phyloP scores from a whole-genome alignment of 2,113 vertebrate species.

The Cyanoramphus novaezelandiae region DNA sequence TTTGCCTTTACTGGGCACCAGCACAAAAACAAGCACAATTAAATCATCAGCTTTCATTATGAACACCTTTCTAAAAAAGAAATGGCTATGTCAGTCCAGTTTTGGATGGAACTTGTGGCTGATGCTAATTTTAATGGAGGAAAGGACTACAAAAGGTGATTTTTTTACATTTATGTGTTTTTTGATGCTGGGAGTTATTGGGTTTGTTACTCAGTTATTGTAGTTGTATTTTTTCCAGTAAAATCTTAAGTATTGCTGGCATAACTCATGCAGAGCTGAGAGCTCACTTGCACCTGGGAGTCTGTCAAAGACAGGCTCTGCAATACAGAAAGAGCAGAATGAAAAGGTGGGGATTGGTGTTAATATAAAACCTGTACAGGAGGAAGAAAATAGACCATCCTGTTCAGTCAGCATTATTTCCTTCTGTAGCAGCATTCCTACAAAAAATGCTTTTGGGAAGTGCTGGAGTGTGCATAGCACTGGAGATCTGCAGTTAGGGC shows the following conservation, averaged over 20 bases:
- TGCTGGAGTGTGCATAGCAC: rapidly evolving
- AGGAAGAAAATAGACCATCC: background rate
- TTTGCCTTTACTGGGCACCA: background rate
- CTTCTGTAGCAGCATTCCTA: background rate
- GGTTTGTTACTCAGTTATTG: background rate
- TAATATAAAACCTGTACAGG: background rate
- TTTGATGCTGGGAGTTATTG: background rate
- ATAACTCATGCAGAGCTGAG: background rate
- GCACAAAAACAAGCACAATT: background rate
- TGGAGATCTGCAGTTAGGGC: background rate
- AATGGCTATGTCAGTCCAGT: background rate
- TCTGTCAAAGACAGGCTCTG: background rate
- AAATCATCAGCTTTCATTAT: background rate
- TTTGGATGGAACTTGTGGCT: background rate
- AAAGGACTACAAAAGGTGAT: background rate
- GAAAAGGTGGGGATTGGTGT: background rate
- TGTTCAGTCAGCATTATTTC: background rate
- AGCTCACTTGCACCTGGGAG: background rate
- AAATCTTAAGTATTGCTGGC: background rate
- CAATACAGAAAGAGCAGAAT: background rate
- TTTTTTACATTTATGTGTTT: background rate
- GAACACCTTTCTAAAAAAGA: background rate
- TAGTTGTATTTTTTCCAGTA: background rate
- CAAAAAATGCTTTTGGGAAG: background rate
- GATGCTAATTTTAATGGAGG: background rate